Evolutionary conservation across 2,113 vertebrate species (phyloP), one percentile per base, ranked within the genome.

Genomic region (Cynoglossus semilaevis): DNA sequence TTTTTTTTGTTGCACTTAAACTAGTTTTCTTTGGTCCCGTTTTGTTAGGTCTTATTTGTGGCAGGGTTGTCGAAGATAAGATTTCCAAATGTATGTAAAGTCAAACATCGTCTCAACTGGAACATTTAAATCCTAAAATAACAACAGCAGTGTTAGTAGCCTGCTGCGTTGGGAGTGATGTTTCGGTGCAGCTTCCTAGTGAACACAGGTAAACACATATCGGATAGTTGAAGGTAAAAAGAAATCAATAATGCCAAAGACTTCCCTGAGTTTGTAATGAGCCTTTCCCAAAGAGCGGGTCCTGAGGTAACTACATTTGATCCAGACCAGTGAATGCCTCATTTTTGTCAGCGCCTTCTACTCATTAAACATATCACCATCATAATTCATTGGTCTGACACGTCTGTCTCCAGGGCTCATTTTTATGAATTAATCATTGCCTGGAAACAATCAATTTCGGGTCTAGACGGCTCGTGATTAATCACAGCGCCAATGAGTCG

Each of bases 211-310:
- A 19, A 45, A 43, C 45, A 63, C 48, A 63, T 54, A 46, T 54
- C 8, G 35, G 61, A 71, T 51, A 36, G 42, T 58, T 2, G 51
- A 37, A 66, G 35, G 68, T 74, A 72, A 61, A 78, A 58, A 51
- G 54, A 58, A 17, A 81, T 81, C 82, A 73, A 79, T 82, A 67
- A 53, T 54, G 65, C 59, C 60, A 70, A 69, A 78, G 56, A 67
- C 45, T 73, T 66, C 13, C 53, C 54, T n/a, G 59, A 35, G 45
- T 67, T 68, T 53, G 36, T 79, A 80, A 80, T 75, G 58, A 79
- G 67, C 68, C 22, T 63, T 74, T 56, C 60, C 41, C 51, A 61
- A 45, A 56, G 57, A 43, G 18, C 58, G 38, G 49, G 50, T 73
- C 67, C 64, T 40, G 40, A 43, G 67, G 77, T 69, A 61, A 55